phyloP scores from a whole-genome alignment of 2,888 invertebrate species.

The Gisinianus flammeolus region DNA sequence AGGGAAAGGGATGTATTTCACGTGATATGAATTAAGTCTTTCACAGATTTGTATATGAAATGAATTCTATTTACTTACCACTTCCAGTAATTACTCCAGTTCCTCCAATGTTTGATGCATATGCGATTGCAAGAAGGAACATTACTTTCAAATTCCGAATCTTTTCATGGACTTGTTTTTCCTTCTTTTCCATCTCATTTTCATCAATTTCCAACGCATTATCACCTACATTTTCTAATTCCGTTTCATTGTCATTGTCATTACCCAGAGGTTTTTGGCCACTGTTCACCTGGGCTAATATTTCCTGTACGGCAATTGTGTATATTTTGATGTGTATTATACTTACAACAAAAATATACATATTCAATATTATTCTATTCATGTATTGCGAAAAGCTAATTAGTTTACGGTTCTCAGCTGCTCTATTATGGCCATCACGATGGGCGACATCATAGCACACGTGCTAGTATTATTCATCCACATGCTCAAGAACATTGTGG shows the following conservation, averaged over 20 bases:
- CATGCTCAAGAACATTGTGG: conserved; percentile 92
- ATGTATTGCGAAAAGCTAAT: not conserved
- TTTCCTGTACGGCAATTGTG: no score
- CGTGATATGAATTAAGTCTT: not conserved
- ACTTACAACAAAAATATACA: not conserved
- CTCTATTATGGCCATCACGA: conserved; percentile 53
- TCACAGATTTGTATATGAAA: not conserved
- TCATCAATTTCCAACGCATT: not conserved
- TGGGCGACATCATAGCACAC: conserved; percentile 56
- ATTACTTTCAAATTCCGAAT: conserved; percentile 51
- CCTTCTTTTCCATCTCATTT: not conserved
- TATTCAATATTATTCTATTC: not conserved
- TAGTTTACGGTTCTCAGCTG: conserved; percentile 40
- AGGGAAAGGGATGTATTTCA: not conserved
- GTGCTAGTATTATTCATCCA: conserved; percentile 84
- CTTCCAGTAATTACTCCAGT: conserved; percentile 55
- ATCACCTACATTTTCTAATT: not conserved
- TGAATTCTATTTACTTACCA: conserved; percentile 47
- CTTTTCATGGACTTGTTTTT: conserved; percentile 42
- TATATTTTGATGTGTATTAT: no score
- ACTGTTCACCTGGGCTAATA: not conserved
- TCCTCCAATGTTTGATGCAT: conserved; percentile 56
- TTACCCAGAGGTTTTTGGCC: not conserved
- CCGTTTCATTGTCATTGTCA: not conserved
- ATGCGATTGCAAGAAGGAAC: conserved; percentile 56